Evolutionary conservation across 2,797 vertebrate species (phyloP).

Genomic region (Glossophaga mutica): DNA sequence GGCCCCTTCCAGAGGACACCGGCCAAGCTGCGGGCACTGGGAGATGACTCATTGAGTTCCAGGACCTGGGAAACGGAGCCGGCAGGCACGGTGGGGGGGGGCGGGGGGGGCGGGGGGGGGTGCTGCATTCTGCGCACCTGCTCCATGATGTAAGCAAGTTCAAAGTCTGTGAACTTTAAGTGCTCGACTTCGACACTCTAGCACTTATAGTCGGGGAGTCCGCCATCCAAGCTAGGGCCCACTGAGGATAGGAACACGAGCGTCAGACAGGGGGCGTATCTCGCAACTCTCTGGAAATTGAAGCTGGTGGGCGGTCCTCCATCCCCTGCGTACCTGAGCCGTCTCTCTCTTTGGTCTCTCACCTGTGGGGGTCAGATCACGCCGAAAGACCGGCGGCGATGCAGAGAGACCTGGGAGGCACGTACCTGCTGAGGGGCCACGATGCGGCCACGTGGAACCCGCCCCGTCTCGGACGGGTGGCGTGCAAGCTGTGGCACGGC

Average conservation of each 20-base stretch:
- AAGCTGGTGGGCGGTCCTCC: background rate
- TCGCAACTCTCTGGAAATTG: background rate
- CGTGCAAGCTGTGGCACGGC: constrained; percentile 66
- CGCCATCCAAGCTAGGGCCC: background rate
- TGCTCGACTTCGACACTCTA: background rate
- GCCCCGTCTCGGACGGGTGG: constrained; percentile 40
- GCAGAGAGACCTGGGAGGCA: constrained; percentile 18
- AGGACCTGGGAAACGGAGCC: background rate
- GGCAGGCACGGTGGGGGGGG: background rate
- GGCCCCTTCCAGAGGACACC: background rate
- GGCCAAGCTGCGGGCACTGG: background rate
- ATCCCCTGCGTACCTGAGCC: background rate
- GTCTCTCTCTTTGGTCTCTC: background rate
- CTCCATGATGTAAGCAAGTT: background rate
- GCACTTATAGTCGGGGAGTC: background rate
- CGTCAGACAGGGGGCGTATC: background rate
- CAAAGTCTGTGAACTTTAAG: background rate
- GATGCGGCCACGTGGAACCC: constrained; percentile 47
- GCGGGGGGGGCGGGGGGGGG: background rate
- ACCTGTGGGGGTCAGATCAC: background rate
- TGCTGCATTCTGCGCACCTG: background rate
- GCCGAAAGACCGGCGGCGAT: background rate
- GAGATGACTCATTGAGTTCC: background rate
- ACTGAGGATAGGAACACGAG: background rate
- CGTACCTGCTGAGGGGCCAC: background rate